Base-by-base conservation (phyloP, 2,888 invertebrate species). In the Criorhina ranunculi region DNA sequence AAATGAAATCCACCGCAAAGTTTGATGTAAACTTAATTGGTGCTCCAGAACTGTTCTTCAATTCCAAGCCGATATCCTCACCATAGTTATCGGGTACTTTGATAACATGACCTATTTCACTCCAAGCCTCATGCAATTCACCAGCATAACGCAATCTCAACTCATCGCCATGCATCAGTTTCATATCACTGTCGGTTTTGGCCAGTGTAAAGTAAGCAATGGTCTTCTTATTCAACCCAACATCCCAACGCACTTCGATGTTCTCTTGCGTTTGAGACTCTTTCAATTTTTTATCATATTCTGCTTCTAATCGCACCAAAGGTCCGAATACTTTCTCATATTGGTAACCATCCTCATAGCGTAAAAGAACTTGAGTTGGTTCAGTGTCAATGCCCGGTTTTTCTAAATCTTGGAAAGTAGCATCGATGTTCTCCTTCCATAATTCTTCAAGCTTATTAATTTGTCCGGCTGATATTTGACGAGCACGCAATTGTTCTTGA, bases 311-410 rank as follows among this genome's bases (percentile, higher is more conserved):
- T 90, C 98, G 97, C 0, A 99, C 98, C 35, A 99, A 93, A 0
- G 99, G 99, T 0, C 98, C 98, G 92, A 99, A 99, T 80, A 99
- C 98, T 91, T 98, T 98, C 91, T 98, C 98, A 91, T 99, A 99
- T 91, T 99, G 99, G 92, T 98, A 99, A 8, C 99, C 99, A 93
- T 99, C 99, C 92, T 99, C 99, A 90, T 99, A 99, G 87, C 98
- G 94, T 70, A 93, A 73, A 59, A 91, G 72, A 19, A 92, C 92
- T 83, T 98, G 98, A 90, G 99, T 97, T 0, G 99, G 99, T 90
- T 99, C 99, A 89, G 98, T 98, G 91, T 99, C 99, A 0, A 99
- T 96, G 0, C 99, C 99, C 0, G 99, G 99, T 90, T 98, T 98
- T 91, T 99, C 99, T 83, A 99, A 93, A 92, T 99, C 99, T 91